Percentiles rank a stretch among this genome's conserved stretches.
Conservation (phyloP, 2,113 vertebrate genomes). For the Microcebus lehilahytsara region DNA sequence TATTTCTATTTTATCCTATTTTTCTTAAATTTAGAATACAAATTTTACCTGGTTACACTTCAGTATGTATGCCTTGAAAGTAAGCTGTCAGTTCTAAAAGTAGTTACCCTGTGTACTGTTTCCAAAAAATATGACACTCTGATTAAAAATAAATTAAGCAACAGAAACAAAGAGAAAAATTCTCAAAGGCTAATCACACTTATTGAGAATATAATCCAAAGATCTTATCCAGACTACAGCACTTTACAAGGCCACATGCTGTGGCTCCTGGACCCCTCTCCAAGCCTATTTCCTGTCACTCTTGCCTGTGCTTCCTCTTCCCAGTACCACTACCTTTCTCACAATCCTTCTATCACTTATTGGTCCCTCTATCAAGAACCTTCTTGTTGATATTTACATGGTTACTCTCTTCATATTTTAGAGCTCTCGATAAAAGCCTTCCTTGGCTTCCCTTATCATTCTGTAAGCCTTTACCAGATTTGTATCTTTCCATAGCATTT, state of each 20-base stretch:
- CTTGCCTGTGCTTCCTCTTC: background rate
- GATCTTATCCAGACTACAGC: background rate
- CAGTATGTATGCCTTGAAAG: constrained; percentile 25
- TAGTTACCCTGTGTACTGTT: constrained; percentile 21
- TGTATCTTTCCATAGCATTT: background rate
- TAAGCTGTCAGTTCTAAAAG: constrained; percentile 38
- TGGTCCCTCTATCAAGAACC: background rate
- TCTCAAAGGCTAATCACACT: background rate
- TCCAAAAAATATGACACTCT: background rate
- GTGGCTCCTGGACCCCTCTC: background rate
- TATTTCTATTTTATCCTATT: constrained; percentile 40
- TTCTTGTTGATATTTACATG: background rate
- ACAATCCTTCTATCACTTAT: background rate
- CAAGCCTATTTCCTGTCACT: background rate
- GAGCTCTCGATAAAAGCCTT: background rate
- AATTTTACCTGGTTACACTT: constrained; percentile 24
- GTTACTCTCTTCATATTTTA: background rate
- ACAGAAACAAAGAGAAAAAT: background rate
- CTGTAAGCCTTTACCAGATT: background rate
- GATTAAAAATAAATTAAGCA: constrained; percentile 28
- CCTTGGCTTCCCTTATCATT: background rate
- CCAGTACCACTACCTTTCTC: background rate
- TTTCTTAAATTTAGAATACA: constrained; percentile 59
- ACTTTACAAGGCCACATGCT: too few species aligned
- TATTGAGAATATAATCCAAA: background rate